phyloP scores from a whole-genome alignment of 2,888 invertebrate genomes.

The Amphipyra berbera region DNA sequence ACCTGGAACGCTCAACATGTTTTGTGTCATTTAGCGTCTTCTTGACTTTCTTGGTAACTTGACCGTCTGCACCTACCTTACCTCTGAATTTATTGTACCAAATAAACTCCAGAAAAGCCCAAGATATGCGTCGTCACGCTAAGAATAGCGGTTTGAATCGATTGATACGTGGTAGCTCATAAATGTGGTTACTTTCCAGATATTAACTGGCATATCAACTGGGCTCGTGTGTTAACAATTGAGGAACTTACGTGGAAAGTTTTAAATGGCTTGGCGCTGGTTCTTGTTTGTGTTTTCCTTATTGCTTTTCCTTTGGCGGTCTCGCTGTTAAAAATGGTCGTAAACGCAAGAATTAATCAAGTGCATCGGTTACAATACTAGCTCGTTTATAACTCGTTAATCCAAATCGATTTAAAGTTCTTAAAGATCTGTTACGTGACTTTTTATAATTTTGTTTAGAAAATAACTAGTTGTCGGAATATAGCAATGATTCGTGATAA shows the following conservation, averaged over 20 bases:
- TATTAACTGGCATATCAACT: not conserved
- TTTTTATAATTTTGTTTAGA: no score
- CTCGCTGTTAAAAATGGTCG: conserved; percentile 8
- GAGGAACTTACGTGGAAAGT: not conserved
- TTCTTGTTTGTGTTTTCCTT: not conserved
- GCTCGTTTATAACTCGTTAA: not conserved
- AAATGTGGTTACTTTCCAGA: conserved; percentile 47
- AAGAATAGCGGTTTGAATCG: conserved; percentile 34
- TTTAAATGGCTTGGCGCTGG: not conserved
- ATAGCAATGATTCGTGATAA: no score
- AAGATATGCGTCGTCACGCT: conserved; percentile 46
- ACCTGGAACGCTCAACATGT: no score
- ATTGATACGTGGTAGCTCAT: conserved; percentile 60
- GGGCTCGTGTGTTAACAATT: conserved; percentile 14
- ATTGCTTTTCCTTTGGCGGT: not conserved
- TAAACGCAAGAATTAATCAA: not conserved
- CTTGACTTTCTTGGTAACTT: no score
- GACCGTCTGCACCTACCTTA: not conserved
- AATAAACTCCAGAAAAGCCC: conserved; percentile 18
- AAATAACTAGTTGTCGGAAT: no score
- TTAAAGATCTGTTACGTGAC: no score
- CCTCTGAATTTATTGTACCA: conserved; percentile 7
- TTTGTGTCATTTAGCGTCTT: no score
- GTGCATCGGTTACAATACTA: conserved; percentile 19
- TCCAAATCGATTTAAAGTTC: no score